Conservation (phyloP, 2,113 vertebrate species). For the Anarrhichthys ocellatus region DNA sequence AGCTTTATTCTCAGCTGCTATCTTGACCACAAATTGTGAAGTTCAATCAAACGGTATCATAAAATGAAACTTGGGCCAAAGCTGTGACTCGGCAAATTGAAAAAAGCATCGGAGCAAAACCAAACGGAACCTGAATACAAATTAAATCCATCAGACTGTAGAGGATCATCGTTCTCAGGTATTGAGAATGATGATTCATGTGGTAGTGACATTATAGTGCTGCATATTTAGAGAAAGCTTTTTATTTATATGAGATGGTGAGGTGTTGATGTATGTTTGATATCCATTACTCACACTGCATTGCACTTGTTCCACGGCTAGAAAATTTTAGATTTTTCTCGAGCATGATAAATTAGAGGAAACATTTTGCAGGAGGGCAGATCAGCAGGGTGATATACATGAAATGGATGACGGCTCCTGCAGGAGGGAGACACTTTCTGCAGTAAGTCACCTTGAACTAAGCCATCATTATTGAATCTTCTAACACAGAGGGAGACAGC, state of each 20-base stretch:
- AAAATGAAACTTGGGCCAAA: conserved; percentile 6
- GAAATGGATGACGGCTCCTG: conserved; percentile 31
- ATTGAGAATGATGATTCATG: neutral
- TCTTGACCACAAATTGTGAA: conserved; percentile 4
- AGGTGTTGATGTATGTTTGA: conserved; percentile 26
- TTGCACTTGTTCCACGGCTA: neutral
- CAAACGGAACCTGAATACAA: neutral
- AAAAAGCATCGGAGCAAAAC: conserved; percentile 12
- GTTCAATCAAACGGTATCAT: conserved; percentile 16
- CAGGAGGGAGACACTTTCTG: conserved; percentile 29
- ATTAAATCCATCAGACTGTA: neutral
- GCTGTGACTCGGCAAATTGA: conserved; percentile 15
- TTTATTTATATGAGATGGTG: neutral
- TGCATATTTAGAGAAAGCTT: neutral
- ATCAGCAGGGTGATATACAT: conserved; percentile 40
- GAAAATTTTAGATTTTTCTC: neutral
- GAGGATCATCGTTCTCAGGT: neutral
- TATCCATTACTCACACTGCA: conserved; percentile 5
- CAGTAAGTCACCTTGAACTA: conserved; percentile 55
- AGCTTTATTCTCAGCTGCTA: conserved; percentile 14
- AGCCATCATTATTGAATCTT: conserved; percentile 46
- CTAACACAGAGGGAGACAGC: conserved; percentile 16
- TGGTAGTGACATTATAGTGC: neutral
- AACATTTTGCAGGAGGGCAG: conserved; percentile 24
- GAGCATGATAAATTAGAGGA: conserved; percentile 12